A percentile compares a stretch with the other conserved stretches of the same genome.
phyloP scores from a whole-genome alignment of 2,888 invertebrate species.

The Rhabditophanes sp. region DNA sequence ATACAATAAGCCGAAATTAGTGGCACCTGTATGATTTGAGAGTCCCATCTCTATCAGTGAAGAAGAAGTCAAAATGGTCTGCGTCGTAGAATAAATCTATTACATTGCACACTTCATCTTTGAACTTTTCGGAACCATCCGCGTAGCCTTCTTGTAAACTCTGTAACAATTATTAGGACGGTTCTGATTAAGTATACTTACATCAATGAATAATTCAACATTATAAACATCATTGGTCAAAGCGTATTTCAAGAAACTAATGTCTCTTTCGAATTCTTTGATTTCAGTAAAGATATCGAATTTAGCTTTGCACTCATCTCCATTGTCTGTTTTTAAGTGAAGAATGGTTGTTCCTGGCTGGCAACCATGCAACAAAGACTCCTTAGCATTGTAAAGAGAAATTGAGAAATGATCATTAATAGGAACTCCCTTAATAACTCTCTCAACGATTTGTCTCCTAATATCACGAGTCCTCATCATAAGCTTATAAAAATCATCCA shows the following conservation, averaged over 20 bases:
- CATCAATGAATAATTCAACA: slow-evolving; percentile 40
- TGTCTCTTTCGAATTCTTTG: slow-evolving; percentile 36
- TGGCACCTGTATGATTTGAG: slow-evolving; percentile 42
- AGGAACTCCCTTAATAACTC: slow-evolving; percentile 42
- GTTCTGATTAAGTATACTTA: slow-evolving; percentile 11
- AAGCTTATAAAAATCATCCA: slow-evolving; percentile 41
- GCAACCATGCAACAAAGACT: slow-evolving; percentile 28
- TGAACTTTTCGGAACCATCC: slow-evolving; percentile 16
- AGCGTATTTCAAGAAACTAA: slow-evolving; percentile 38
- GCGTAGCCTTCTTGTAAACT: slow-evolving; percentile 21
- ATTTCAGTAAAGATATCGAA: slow-evolving; percentile 36
- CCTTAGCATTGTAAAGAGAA: slow-evolving; percentile 39
- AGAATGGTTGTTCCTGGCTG: slow-evolving; percentile 16
- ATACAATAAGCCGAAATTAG: too few species aligned
- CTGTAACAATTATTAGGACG: slow-evolving; percentile 8
- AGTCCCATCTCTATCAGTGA: slow-evolving; percentile 43
- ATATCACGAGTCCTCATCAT: slow-evolving; percentile 41
- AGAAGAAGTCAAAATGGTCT: slow-evolving; percentile 43
- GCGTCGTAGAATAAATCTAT: slow-evolving; percentile 31
- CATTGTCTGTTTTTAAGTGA: slow-evolving; percentile 10
- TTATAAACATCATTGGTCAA: slow-evolving; percentile 42
- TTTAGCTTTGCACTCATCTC: slow-evolving; percentile 11
- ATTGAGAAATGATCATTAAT: slow-evolving; percentile 38
- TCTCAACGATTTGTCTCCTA: slow-evolving; percentile 40
- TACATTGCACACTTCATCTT: slow-evolving; percentile 23